Conservation (phyloP, 1,140 invertebrate species). For the Venturia canescens region DNA sequence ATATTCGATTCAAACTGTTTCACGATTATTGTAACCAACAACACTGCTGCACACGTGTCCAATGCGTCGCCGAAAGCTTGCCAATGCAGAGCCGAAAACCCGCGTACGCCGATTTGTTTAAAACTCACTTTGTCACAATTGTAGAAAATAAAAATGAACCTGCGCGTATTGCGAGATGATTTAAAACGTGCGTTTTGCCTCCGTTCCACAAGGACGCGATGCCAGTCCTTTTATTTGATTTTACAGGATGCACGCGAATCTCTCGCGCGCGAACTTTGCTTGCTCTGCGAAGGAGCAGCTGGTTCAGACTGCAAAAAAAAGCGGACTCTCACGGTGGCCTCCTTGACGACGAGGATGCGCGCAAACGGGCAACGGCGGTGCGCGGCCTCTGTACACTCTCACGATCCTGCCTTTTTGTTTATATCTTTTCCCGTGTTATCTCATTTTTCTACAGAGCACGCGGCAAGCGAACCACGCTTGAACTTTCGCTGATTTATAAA, state of each 20-base stretch:
- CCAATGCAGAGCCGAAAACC: no score
- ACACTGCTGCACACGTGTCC: no score
- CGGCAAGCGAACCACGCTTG: not conserved
- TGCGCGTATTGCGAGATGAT: no score
- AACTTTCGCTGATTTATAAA: not conserved
- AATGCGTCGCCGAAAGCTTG: no score
- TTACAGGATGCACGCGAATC: not conserved
- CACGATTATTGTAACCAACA: not conserved
- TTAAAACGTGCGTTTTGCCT: no score
- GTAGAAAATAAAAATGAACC: no score
- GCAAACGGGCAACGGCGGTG: not conserved
- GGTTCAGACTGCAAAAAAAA: slow-evolving; percentile 16
- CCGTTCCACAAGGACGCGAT: no score
- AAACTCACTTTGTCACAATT: no score
- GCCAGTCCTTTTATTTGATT: not conserved
- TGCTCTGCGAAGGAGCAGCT: not conserved
- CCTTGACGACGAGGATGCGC: slow-evolving; percentile 15
- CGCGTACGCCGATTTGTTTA: no score
- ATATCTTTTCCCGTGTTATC: not conserved
- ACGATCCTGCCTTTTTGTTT: not conserved
- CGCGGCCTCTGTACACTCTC: not conserved
- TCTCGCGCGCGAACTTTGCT: not conserved
- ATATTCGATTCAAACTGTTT: not conserved
- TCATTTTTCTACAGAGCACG: not conserved
- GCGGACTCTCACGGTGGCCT: slow-evolving; percentile 18